These are phyloP conservation scores for Lepidurus apus DNA, from an alignment of 1,140 invertebrate species.

Conservation along the genomic window DNA sequence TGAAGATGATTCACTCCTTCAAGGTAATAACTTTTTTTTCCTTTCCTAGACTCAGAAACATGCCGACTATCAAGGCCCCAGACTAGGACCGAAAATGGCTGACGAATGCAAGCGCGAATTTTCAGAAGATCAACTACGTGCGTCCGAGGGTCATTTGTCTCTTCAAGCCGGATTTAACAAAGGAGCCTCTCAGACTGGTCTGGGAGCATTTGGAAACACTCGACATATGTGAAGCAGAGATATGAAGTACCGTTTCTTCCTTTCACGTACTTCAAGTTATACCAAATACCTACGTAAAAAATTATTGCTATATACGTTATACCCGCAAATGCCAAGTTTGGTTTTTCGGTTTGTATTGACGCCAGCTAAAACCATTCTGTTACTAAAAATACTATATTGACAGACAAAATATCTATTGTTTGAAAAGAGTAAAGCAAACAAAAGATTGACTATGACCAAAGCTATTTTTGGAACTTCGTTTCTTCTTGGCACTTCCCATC, in stretches of 20 bases:
- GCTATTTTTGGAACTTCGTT: not conserved
- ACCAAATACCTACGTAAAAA: no score
- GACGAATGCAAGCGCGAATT: conserved; percentile 90
- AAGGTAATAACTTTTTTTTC: not conserved
- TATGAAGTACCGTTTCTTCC: no score
- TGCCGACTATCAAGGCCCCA: conserved; percentile 82
- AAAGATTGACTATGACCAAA: not conserved
- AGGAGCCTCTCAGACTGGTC: conserved; percentile 76
- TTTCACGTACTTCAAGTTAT: no score
- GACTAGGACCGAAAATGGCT: conserved; percentile 87
- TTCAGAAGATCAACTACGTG: conserved; percentile 87
- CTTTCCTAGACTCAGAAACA: conserved; percentile 79
- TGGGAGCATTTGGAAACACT: conserved; percentile 90
- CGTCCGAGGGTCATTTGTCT: conserved; percentile 81
- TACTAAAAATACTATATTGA: no score
- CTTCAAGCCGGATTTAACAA: conserved; percentile 97
- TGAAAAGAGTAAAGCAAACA: not conserved
- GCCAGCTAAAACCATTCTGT: no score
- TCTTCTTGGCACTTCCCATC: not conserved
- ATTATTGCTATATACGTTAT: no score
- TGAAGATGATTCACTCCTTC: no score
- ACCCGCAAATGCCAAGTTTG: no score
- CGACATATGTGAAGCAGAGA: conserved; percentile 71
- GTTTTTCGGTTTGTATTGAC: no score
- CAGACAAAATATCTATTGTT: not conserved